Conservation (phyloP, 2,888 invertebrate genomes). For the Nasonia oneida region DNA sequence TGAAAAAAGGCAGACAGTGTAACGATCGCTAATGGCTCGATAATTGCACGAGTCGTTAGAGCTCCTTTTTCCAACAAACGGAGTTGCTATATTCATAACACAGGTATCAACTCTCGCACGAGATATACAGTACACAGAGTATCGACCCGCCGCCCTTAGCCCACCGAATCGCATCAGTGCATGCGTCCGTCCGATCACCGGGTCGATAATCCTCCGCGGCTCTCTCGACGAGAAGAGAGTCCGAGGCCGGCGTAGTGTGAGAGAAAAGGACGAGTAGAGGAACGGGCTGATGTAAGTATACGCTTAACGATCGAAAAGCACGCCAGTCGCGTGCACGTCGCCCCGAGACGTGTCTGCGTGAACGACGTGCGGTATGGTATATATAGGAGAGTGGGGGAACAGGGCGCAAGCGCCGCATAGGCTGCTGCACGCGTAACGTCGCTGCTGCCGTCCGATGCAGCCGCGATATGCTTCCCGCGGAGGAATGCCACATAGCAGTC, state of each 20-base stretch:
- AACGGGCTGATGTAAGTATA: not conserved
- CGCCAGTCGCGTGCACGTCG: not conserved
- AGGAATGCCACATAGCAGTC: not conserved
- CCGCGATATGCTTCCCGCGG: too few species aligned
- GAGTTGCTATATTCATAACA: not conserved
- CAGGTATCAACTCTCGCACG: not conserved
- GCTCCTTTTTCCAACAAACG: not conserved
- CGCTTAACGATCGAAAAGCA: slow-evolving; percentile 34
- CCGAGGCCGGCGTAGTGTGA: not conserved
- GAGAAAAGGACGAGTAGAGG: not conserved
- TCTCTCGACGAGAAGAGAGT: not conserved
- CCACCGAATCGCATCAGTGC: not conserved
- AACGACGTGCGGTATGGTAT: not conserved
- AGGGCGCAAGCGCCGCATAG: slow-evolving; percentile 14
- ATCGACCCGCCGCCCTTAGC: not conserved
- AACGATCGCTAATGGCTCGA: not conserved
- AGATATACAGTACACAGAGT: not conserved
- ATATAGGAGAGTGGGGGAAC: not conserved
- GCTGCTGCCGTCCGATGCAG: not conserved
- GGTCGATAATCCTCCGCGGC: not conserved
- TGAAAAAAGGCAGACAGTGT: not conserved
- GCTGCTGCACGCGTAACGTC: not conserved
- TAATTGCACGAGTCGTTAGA: not conserved
- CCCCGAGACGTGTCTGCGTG: not conserved
- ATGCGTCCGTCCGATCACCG: not conserved